Base-by-base conservation (phyloP, 2,797 vertebrate genomes). In the Spinus pinus region DNA sequence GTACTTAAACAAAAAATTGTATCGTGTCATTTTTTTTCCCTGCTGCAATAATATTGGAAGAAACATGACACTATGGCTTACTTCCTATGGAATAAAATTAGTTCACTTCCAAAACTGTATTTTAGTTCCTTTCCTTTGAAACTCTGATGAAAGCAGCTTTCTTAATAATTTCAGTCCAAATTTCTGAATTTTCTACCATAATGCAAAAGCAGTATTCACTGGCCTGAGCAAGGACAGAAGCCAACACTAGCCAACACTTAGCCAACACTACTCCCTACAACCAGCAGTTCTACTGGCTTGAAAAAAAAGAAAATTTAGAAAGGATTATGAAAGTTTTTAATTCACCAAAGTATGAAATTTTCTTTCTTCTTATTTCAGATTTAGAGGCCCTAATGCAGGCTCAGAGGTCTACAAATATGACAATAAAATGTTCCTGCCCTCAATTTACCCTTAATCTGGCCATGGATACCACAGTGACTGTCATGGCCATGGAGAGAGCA, bases 401-500 rank as follows among this genome's bases (percentile, higher is more conserved):
- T 73, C 39, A 53, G 27, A 46, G 16, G 11, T 53, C 37, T 15
- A 35, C 18, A 67, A 44, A 58, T 1, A 2, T 3, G 14, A 19
- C 19, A 56, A 7, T 10, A 27, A 37, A 64, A 50, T 1, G 4
- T 16, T 73, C 20, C 9, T 35, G 39, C 33, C 4, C 30, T 74
- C 3, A 12, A 30, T 67, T 42, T 67, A 28, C 12, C n/a, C 49
- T 47, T 54, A 1, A 1, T 33, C 20, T 28, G n/a, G 10, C 37
- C 11, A 5, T 41, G 28, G 79, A 67, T 61, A 54, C 5, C 22
- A 53, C 24, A 31, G 0, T 11, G 33, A 11, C 20, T 57, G 16
- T 28, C 41, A 19, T 0, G 25, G 18, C 7, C 22, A 17, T 2
- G 0, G 2, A 37, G 30, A 65, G 7, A 69, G 6, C 18, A 90